Evolutionary conservation across 2,113 vertebrate genomes (phyloP).

Genomic region (Gasterosteus aculeatus): DNA sequence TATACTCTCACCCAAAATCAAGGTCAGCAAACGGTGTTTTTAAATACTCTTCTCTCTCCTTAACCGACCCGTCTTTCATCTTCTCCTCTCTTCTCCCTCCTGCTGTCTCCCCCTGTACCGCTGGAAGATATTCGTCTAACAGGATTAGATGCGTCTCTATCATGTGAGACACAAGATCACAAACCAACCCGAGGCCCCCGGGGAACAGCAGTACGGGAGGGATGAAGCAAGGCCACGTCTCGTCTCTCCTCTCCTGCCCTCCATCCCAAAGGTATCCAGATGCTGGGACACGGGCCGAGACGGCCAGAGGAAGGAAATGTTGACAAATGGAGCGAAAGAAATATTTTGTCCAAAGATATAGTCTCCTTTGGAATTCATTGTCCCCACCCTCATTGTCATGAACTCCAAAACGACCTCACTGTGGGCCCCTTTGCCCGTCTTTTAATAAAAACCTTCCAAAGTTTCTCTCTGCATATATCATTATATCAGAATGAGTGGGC

Average conservation of each 20-base stretch:
- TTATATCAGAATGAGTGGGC: slow-evolving; percentile 42
- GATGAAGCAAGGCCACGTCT: slow-evolving; percentile 55
- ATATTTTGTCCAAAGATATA: slow-evolving; percentile 72
- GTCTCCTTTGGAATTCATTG: slow-evolving; percentile 54
- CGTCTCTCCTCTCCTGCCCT: slow-evolving; percentile 42
- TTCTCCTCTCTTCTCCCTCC: slow-evolving; percentile 49
- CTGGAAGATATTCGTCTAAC: slow-evolving; percentile 72
- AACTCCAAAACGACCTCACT: slow-evolving; percentile 58
- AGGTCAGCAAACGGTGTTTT: slow-evolving; percentile 47
- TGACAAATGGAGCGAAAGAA: slow-evolving; percentile 70
- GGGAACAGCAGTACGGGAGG: slow-evolving; percentile 57
- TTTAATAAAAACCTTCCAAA: slow-evolving; percentile 64
- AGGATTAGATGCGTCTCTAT: slow-evolving; percentile 77
- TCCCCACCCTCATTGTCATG: slow-evolving; percentile 41
- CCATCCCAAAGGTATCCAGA: slow-evolving; percentile 72
- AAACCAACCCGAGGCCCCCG: slow-evolving; percentile 62
- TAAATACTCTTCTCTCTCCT: slow-evolving; percentile 41
- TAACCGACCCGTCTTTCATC: slow-evolving; percentile 56
- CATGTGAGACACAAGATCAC: slow-evolving; percentile 77
- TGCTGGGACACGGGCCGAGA: slow-evolving; percentile 51
- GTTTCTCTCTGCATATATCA: slow-evolving; percentile 47
- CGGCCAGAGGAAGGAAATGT: slow-evolving; percentile 43
- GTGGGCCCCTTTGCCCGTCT: slow-evolving; percentile 20
- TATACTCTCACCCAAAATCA: slow-evolving; percentile 49
- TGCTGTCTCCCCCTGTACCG: slow-evolving; percentile 56